phyloP scores from a whole-genome alignment of 1,140 invertebrate species.

The Bombus polaris region DNA sequence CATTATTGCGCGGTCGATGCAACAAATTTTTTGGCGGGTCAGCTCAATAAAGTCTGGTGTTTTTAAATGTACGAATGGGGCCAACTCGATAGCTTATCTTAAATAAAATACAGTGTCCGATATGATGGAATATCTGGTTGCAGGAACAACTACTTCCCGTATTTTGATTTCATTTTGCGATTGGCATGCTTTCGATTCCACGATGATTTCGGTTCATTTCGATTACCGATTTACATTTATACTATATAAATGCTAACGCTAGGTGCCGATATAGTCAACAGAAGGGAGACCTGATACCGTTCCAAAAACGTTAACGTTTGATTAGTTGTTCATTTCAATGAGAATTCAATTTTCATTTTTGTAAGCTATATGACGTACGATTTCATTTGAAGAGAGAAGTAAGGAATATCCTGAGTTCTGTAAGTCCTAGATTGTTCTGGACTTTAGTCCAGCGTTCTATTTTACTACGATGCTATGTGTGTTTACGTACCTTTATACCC shows the following conservation, averaged over 20 bases:
- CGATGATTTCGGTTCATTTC: not conserved
- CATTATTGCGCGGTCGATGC: constrained; percentile 53
- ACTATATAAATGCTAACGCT: not conserved
- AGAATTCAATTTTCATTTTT: not conserved
- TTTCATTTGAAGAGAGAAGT: not conserved
- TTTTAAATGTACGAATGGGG: constrained; percentile 46
- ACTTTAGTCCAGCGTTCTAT: not conserved
- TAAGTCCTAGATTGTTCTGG: not conserved
- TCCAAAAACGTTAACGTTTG: not conserved
- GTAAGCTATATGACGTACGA: not conserved
- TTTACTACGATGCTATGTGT: no score
- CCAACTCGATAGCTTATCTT: constrained; percentile 56
- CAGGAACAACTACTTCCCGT: constrained; percentile 32
- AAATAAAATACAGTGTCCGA: constrained; percentile 41
- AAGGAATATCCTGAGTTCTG: no score
- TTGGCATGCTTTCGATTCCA: constrained; percentile 21
- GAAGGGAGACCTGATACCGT: not conserved
- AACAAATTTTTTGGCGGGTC: constrained; percentile 53
- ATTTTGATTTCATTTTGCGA: constrained; percentile 44
- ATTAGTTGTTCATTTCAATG: not conserved
- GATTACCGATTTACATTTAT: constrained; percentile 26
- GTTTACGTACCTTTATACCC: constrained; percentile 20
- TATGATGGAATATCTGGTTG: constrained; percentile 54
- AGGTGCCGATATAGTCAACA: not conserved
- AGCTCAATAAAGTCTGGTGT: constrained; percentile 48